Conservation (phyloP, 2,113 vertebrate genomes). For the Siniperca chuatsi region DNA sequence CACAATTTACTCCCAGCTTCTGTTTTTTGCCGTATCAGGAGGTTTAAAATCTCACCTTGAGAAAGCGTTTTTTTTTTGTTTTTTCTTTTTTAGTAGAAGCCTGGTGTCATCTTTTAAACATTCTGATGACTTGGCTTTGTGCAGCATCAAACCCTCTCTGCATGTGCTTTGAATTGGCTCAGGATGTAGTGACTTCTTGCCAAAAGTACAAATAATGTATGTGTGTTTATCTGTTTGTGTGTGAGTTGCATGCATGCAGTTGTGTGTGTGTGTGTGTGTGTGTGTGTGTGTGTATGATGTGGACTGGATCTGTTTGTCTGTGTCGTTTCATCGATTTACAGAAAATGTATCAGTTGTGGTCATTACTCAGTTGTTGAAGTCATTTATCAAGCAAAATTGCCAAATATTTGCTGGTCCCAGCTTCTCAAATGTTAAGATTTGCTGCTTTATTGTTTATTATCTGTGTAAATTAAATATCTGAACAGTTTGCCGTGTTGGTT, state of each 20-base stretch:
- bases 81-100: slow-evolving; percentile 5
- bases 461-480: too few species aligned
- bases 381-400: not conserved
- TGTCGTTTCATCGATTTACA: not conserved
- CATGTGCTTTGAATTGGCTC: slow-evolving; percentile 33
- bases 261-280: slow-evolving; percentile 5
- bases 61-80: slow-evolving; percentile 13
- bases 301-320: not conserved
- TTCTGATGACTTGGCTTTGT: slow-evolving; percentile 59
- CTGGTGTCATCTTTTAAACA: slow-evolving; percentile 46
- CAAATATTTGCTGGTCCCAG: not conserved
- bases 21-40: slow-evolving; percentile 63
- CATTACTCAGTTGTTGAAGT: not conserved
- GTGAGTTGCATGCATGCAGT: not conserved
- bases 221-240: not conserved
- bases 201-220: slow-evolving; percentile 23
- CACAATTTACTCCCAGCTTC: slow-evolving; percentile 66
- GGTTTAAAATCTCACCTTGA: slow-evolving; percentile 58
- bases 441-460: too few species aligned
- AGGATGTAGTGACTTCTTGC: slow-evolving; percentile 12
- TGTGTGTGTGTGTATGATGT: not conserved
- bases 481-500: not conserved
- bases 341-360: not conserved
- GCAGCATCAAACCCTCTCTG: slow-evolving; percentile 47
- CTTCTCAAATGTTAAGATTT: not conserved